These are phyloP conservation scores for Xestia c-nigrum DNA, from an alignment of 2,888 invertebrate genomes.

Conservation along the genomic window DNA sequence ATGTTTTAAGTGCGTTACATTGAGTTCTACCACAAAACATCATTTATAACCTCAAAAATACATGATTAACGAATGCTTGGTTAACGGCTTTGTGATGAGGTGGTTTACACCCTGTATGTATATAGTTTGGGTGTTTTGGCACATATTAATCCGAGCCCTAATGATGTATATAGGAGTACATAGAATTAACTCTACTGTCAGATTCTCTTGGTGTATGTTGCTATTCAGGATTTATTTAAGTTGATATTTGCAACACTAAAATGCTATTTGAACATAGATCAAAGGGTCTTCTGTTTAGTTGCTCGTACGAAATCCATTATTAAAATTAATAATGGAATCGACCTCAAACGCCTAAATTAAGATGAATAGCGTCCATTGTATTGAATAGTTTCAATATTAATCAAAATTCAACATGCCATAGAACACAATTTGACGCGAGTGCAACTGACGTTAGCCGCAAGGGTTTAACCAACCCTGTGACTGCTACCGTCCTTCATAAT, in stretches of 20 bases:
- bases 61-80: too few species aligned
- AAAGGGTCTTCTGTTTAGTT: not conserved
- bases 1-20: too few species aligned
- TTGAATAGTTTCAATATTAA: slow-evolving; percentile 63
- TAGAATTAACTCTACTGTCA: not conserved
- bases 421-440: slow-evolving; percentile 67
- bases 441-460: slow-evolving; percentile 71
- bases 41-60: too few species aligned
- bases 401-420: slow-evolving; percentile 64
- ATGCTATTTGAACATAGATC: not conserved
- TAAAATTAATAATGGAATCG: slow-evolving; percentile 16
- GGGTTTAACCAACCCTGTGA: slow-evolving; percentile 69
- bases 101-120: too few species aligned
- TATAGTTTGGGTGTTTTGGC: too few species aligned
- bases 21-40: too few species aligned
- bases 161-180: not conserved
- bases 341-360: slow-evolving; percentile 14
- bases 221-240: not conserved
- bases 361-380: slow-evolving; percentile 40
- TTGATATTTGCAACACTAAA: not conserved
- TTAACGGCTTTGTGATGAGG: too few species aligned
- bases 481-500: slow-evolving; percentile 73
- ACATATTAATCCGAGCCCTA: too few species aligned
- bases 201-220: too few species aligned
- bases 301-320: not conserved